Percentiles rank a stretch among this genome's conserved stretches.
Evolutionary conservation across 2,797 vertebrate genomes (phyloP).

Genomic region (Cygnus olor): DNA sequence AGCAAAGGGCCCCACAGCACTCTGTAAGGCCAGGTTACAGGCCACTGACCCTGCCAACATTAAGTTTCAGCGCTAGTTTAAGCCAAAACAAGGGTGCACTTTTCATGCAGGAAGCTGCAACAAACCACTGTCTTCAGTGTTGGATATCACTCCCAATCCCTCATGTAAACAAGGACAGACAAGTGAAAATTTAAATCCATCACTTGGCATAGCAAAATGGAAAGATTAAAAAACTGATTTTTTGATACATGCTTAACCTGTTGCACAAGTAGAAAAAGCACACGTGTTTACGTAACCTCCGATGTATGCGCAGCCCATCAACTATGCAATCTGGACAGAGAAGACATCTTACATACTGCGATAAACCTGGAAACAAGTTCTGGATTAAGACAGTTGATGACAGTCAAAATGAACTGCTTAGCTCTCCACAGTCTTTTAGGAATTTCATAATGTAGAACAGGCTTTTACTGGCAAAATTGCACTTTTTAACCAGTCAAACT

Average conservation of each 20-base stretch:
- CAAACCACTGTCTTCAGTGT: neutral
- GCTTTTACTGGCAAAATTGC: neutral
- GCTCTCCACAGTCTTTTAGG: neutral
- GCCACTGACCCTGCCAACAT: neutral
- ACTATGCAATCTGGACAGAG: neutral
- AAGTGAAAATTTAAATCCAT: neutral
- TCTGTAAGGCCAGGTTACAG: neutral
- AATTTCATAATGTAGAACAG: neutral
- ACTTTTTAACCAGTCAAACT: neutral
- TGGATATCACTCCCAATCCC: neutral
- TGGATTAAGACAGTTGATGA: neutral
- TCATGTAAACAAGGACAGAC: neutral
- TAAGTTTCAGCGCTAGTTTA: neutral
- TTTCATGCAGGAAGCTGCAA: neutral
- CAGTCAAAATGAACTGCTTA: neutral
- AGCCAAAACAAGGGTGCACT: neutral
- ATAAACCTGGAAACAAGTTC: neutral
- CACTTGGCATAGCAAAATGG: neutral
- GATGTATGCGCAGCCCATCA: neutral
- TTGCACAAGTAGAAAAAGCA: neutral
- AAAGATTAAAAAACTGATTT: neutral
- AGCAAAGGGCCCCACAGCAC: neutral
- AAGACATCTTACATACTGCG: neutral
- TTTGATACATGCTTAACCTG: neutral
- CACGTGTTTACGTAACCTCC: neutral